Conservation (phyloP, 2,888 invertebrate species). For the Tenthredo mesomela region DNA sequence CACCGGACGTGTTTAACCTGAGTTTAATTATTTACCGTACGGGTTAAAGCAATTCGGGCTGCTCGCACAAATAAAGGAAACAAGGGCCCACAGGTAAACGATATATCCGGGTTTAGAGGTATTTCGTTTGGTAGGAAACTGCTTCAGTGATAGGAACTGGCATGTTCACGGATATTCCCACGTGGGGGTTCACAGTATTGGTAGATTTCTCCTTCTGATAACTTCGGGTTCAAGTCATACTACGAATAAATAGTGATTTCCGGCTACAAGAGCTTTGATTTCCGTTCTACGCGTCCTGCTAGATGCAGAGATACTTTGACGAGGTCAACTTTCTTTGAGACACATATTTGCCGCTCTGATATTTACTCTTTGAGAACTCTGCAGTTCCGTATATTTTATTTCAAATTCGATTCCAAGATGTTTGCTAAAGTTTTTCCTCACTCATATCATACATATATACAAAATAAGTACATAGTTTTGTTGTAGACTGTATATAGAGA, state of each 20-base stretch:
- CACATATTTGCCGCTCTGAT: neutral
- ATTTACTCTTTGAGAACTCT: neutral
- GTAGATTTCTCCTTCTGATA: neutral
- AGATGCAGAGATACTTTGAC: neutral
- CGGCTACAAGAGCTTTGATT: slow-evolving; percentile 3
- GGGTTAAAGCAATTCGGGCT: slow-evolving; percentile 28
- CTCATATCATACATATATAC: neutral
- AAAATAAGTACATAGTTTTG: neutral
- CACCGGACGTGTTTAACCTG: slow-evolving; percentile 43
- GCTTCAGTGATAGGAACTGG: neutral
- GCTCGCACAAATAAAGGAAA: slow-evolving; percentile 21
- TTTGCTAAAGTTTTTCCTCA: neutral
- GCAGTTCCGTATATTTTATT: neutral
- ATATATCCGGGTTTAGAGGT: slow-evolving; percentile 14
- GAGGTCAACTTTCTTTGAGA: neutral
- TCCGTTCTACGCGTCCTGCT: neutral
- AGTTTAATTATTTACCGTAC: slow-evolving; percentile 34
- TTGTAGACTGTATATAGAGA: neutral
- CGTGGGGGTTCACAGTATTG: neutral
- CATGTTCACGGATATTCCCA: neutral
- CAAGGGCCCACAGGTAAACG: slow-evolving; percentile 26
- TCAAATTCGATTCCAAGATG: neutral
- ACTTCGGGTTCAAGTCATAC: neutral
- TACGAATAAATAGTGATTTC: slow-evolving; percentile 41
- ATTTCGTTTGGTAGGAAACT: neutral